Evolutionary conservation across 2,113 vertebrate species (phyloP).

Genomic region (Typhlomys cinereus): DNA sequence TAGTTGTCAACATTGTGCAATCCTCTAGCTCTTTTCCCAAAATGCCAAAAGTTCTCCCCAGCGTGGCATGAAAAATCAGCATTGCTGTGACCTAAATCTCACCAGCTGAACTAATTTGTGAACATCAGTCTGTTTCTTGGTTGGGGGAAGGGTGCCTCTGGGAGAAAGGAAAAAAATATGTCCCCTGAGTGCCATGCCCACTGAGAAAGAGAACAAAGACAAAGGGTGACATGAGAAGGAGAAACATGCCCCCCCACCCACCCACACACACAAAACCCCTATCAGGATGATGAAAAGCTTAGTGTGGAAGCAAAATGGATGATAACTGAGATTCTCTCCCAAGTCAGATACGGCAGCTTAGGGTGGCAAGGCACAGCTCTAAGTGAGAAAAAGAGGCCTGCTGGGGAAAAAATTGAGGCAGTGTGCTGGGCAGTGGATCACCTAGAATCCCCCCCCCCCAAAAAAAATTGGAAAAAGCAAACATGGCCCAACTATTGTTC

Average conservation of each 20-base stretch:
- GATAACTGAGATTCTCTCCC: neutral
- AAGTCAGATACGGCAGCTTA: neutral
- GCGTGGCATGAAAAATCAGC: neutral
- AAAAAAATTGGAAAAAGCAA: neutral
- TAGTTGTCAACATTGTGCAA: constrained; percentile 28
- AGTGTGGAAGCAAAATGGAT: neutral
- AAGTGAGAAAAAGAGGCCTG: neutral
- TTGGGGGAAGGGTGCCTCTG: neutral
- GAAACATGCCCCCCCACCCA: neutral
- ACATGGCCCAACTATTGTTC: neutral
- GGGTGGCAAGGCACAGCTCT: neutral
- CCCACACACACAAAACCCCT: neutral
- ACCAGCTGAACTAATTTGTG: neutral
- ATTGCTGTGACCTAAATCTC: neutral
- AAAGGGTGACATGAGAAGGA: neutral
- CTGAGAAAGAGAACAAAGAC: neutral
- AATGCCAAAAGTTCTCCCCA: constrained; percentile 5
- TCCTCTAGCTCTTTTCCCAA: neutral
- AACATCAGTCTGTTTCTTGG: neutral
- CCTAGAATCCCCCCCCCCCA: neutral
- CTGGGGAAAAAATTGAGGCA: neutral
- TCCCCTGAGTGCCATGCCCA: neutral
- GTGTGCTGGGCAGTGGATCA: neutral
- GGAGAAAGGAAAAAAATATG: constrained; percentile 28
- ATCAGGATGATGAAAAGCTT: neutral